These are phyloP conservation scores for Manduca sexta DNA, from an alignment of 1,140 invertebrate genomes.

Conservation along the genomic window DNA sequence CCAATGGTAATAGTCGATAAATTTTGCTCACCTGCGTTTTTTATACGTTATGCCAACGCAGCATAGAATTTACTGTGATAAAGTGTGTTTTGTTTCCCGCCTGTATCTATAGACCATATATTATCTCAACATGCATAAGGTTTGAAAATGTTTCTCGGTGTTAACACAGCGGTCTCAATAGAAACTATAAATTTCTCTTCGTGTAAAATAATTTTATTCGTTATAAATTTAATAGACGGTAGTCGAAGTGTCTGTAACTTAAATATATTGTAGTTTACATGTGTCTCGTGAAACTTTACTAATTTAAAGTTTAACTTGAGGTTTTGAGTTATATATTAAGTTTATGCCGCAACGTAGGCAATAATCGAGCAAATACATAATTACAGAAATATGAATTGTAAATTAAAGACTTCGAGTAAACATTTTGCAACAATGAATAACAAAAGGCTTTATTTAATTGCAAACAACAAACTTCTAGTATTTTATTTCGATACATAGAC, in stretches of 20 bases:
- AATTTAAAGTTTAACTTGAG: neutral
- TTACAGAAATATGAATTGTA: too few species aligned
- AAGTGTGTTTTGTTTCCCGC: neutral
- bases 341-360: too few species aligned
- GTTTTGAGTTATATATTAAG: neutral
- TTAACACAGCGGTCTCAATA: too few species aligned
- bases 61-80: neutral
- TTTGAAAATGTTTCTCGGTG: too few species aligned
- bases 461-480: slow-evolving; percentile 27
- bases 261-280: neutral
- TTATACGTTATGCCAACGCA: slow-evolving; percentile 5
- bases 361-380: too few species aligned
- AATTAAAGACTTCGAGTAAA: too few species aligned
- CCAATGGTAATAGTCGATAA: slow-evolving; percentile 18
- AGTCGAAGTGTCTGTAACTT: neutral
- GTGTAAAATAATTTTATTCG: too few species aligned
- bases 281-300: slow-evolving; percentile 1
- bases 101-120: neutral
- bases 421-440: too few species aligned
- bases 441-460: slow-evolving; percentile 39
- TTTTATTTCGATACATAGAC: slow-evolving; percentile 32
- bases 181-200: too few species aligned
- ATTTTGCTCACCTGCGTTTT: slow-evolving; percentile 14
- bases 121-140: too few species aligned
- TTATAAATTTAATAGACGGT: too few species aligned